Evolutionary conservation across 1,140 invertebrate species (phyloP).

Genomic region (Nasonia vitripennis): DNA sequence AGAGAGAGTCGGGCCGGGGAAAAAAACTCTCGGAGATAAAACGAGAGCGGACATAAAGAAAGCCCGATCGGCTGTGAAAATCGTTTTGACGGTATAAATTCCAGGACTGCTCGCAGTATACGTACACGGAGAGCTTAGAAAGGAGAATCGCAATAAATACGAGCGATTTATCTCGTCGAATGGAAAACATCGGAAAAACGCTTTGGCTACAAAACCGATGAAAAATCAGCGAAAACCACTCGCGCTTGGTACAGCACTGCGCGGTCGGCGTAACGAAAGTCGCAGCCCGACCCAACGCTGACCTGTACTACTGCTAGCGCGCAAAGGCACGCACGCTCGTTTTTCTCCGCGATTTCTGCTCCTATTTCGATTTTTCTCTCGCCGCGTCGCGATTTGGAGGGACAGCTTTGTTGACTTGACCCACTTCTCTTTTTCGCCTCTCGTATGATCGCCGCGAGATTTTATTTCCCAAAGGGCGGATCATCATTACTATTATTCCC

Average conservation of each 20-base stretch:
- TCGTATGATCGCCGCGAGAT: not conserved
- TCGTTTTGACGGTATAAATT: slow-evolving; percentile 17
- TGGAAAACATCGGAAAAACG: not conserved
- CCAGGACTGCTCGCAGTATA: not conserved
- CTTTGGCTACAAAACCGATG: not conserved
- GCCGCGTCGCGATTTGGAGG: not conserved
- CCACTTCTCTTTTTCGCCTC: not conserved
- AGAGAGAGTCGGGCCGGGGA: not conserved
- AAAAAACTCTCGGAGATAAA: not conserved
- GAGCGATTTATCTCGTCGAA: not conserved
- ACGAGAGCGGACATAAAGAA: not conserved
- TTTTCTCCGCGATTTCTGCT: not conserved
- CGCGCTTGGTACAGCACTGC: too few species aligned
- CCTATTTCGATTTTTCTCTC: not conserved
- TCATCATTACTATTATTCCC: not conserved
- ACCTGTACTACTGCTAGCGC: not conserved
- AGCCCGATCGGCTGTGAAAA: slow-evolving; percentile 7
- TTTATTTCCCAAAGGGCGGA: not conserved
- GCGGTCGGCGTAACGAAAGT: not conserved
- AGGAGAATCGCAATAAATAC: not conserved
- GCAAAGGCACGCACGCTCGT: not conserved
- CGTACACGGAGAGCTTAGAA: not conserved
- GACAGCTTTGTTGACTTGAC: not conserved
- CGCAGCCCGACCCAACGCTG: not conserved
- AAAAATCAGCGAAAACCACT: not conserved